Conservation (phyloP, 1,140 invertebrate species). For the Lanistes nyassanus region DNA sequence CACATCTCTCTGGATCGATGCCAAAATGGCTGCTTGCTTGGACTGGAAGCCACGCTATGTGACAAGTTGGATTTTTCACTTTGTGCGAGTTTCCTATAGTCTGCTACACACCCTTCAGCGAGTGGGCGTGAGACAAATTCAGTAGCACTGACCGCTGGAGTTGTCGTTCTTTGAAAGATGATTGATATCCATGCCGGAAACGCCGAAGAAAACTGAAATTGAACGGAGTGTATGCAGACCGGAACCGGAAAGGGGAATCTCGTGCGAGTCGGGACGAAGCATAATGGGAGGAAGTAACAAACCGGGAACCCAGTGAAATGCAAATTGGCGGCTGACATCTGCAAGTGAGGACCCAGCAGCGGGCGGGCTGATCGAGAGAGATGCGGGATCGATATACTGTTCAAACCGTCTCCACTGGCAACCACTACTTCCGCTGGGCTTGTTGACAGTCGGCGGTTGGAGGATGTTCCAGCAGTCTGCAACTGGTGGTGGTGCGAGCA, state of each 20-base stretch:
- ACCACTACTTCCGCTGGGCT: not conserved
- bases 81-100: not conserved
- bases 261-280: conserved; percentile 21
- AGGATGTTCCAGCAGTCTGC: not conserved
- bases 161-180: conserved; percentile 11
- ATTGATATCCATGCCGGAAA: conserved; percentile 23
- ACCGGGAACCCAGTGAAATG: conserved; percentile 3
- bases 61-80: not conserved
- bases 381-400: conserved; percentile 3
- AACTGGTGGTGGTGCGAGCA: too few species aligned
- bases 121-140: conserved; percentile 20
- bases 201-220: conserved; percentile 22
- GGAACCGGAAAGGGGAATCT: conserved; percentile 26
- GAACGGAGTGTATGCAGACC: conserved; percentile 15
- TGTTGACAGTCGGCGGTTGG: not conserved
- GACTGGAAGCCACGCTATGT: too few species aligned
- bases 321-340: conserved; percentile 9
- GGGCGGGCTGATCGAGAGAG: conserved; percentile 4
- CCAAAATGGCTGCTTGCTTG: too few species aligned
- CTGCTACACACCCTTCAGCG: not conserved
- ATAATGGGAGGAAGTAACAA: conserved; percentile 21
- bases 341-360: not conserved
- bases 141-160: not conserved
- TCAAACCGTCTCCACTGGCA: not conserved
- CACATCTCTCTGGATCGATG: not conserved